A percentile compares a stretch with the other conserved stretches of the same genome.
Evolutionary conservation across 1,140 invertebrate genomes (phyloP).

Genomic region (Dryas iulia): DNA sequence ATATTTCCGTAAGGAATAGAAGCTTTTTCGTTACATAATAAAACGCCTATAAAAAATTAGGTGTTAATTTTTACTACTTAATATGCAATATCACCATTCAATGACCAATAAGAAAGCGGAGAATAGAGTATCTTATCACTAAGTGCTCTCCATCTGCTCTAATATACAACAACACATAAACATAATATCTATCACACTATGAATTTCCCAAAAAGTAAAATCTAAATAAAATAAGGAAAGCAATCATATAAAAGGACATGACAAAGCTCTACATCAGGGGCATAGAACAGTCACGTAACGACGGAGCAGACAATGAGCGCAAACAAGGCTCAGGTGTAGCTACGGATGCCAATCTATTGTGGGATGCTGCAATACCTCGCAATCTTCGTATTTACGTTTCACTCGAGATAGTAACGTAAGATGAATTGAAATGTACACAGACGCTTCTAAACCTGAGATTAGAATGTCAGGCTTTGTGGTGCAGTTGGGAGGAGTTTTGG

Average conservation of each 20-base stretch:
- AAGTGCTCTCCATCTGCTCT: too few relatives aligned
- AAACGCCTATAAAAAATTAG: too few relatives aligned
- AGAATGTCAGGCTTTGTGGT: neutral
- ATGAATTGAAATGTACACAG: constrained; percentile 2
- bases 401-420: neutral
- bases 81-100: too few relatives aligned
- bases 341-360: constrained; percentile 14
- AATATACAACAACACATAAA: too few relatives aligned
- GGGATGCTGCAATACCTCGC: constrained; percentile 8
- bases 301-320: constrained; percentile 24
- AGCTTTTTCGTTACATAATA: too few relatives aligned
- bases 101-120: too few relatives aligned
- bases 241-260: neutral
- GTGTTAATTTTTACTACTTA: too few relatives aligned
- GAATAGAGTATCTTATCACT: too few relatives aligned
- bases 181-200: too few relatives aligned
- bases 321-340: constrained; percentile 29
- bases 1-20: too few relatives aligned
- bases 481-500: neutral
- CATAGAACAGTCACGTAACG: constrained; percentile 19
- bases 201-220: neutral
- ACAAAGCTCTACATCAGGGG: too few relatives aligned
- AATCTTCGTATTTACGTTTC: constrained; percentile 8
- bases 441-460: neutral
- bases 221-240: neutral